Evolutionary conservation across 2,888 invertebrate genomes (phyloP).

Genomic region (Entomobrya proxima): DNA sequence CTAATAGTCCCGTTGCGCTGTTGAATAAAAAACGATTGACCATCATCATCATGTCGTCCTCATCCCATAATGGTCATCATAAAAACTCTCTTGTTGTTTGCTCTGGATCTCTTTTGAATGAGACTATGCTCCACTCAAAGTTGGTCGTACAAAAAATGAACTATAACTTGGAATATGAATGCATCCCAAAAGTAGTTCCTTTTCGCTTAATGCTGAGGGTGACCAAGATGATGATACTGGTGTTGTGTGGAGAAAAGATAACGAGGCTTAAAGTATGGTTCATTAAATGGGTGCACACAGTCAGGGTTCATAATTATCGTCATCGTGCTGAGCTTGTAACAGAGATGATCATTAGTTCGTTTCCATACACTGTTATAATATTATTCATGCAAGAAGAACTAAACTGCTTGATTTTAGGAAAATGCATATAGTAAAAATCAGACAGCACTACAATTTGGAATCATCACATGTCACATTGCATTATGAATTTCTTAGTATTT

Average conservation of each 20-base stretch:
- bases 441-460: no score
- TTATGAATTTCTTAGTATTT: no score
- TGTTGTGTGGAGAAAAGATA: constrained; percentile 24
- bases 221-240: neutral
- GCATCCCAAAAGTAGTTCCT: constrained; percentile 19
- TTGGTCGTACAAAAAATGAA: neutral
- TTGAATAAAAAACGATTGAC: constrained; percentile 27
- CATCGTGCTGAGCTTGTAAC: constrained; percentile 12
- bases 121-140: neutral
- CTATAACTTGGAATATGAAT: neutral
- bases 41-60: constrained; percentile 16
- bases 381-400: no score
- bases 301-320: constrained; percentile 50
- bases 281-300: constrained; percentile 60
- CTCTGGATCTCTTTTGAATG: constrained; percentile 33
- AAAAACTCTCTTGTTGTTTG: constrained; percentile 31
- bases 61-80: neutral
- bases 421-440: no score
- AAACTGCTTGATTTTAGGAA: no score
- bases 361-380: no score
- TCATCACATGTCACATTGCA: no score
- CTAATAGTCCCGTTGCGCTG: neutral
- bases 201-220: neutral
- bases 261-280: constrained; percentile 52
- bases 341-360: neutral